These are phyloP conservation scores for Drosophila longiperda DNA, from an alignment of 2,888 invertebrate species.

Conservation along the genomic window DNA sequence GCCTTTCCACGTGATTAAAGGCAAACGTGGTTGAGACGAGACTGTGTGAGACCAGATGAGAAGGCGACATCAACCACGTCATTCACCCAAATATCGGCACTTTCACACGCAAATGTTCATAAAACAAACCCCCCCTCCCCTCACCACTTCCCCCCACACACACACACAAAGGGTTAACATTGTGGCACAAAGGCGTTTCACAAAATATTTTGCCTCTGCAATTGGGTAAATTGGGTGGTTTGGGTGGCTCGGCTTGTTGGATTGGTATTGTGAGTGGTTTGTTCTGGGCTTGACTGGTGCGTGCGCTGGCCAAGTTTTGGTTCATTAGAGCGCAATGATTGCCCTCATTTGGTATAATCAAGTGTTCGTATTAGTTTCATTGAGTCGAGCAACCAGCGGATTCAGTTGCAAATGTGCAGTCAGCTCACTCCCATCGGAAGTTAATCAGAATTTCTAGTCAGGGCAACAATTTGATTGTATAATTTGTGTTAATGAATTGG, in stretches of 20 bases:
- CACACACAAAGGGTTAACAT: slow-evolving; percentile 61
- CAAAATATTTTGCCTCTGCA: slow-evolving; percentile 67
- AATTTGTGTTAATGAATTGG: neutral
- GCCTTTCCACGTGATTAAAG: slow-evolving; percentile 85
- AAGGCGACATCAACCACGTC: slow-evolving; percentile 63
- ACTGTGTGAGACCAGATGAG: slow-evolving; percentile 5
- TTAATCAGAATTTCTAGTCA: neutral
- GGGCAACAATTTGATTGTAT: neutral
- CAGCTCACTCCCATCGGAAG: slow-evolving; percentile 1
- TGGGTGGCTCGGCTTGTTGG: neutral
- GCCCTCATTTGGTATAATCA: slow-evolving; percentile 78
- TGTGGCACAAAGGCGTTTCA: slow-evolving; percentile 65
- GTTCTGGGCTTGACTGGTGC: slow-evolving; percentile 37
- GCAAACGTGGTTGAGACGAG: slow-evolving; percentile 46
- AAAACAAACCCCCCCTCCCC: slow-evolving; percentile 22
- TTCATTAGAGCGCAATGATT: slow-evolving; percentile 80
- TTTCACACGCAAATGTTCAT: slow-evolving; percentile 77
- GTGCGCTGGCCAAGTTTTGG: slow-evolving; percentile 73
- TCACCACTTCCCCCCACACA: neutral
- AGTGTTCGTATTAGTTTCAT: slow-evolving; percentile 75
- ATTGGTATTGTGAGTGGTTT: slow-evolving; percentile 6
- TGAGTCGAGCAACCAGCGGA: slow-evolving; percentile 30
- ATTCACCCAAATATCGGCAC: slow-evolving; percentile 75
- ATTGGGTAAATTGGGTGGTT: slow-evolving; percentile 29
- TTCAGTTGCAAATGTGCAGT: slow-evolving; percentile 7